A percentile compares a stretch with the other conserved stretches of the same genome.
phyloP scores from a whole-genome alignment of 2,888 invertebrate genomes.

The Drosophila nigricruria region DNA sequence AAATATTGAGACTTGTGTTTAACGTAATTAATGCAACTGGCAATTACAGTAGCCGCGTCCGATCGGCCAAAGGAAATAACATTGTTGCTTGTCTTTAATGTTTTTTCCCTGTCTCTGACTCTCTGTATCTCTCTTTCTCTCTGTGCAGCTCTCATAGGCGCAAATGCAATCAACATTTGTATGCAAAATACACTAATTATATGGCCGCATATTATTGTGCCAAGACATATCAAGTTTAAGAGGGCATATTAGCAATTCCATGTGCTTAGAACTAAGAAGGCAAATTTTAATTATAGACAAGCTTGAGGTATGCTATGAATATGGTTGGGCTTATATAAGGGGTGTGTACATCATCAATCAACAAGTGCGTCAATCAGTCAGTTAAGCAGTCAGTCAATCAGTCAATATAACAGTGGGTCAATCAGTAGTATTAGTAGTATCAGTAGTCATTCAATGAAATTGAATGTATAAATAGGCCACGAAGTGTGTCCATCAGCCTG shows the following conservation, averaged over 20 bases:
- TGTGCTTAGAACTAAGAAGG: neutral
- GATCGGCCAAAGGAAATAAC: slow-evolving; percentile 33
- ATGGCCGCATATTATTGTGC: slow-evolving; percentile 39
- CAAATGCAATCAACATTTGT: slow-evolving; percentile 69
- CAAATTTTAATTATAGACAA: neutral
- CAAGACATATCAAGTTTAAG: slow-evolving; percentile 9
- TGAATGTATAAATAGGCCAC: too few relatives aligned
- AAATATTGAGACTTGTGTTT: slow-evolving; percentile 78
- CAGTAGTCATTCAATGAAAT: too few relatives aligned
- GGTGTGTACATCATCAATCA: neutral
- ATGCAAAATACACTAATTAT: slow-evolving; percentile 67
- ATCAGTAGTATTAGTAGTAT: too few relatives aligned
- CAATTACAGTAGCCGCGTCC: slow-evolving; percentile 66
- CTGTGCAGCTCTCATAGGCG: slow-evolving; percentile 17
- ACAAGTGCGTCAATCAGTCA: neutral
- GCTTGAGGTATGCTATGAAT: neutral
- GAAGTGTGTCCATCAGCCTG: too few relatives aligned
- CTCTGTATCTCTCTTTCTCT: neutral
- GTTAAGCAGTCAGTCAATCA: neutral
- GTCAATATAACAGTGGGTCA: too few relatives aligned
- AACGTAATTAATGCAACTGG: slow-evolving; percentile 77
- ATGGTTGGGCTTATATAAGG: neutral
- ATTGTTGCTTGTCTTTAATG: slow-evolving; percentile 10
- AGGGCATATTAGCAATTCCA: neutral
- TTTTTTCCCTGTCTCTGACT: neutral